Evolutionary conservation across 2,888 invertebrate species (phyloP), one percentile per base, ranked within the genome.

Genomic region (Melanophora roralis): DNA sequence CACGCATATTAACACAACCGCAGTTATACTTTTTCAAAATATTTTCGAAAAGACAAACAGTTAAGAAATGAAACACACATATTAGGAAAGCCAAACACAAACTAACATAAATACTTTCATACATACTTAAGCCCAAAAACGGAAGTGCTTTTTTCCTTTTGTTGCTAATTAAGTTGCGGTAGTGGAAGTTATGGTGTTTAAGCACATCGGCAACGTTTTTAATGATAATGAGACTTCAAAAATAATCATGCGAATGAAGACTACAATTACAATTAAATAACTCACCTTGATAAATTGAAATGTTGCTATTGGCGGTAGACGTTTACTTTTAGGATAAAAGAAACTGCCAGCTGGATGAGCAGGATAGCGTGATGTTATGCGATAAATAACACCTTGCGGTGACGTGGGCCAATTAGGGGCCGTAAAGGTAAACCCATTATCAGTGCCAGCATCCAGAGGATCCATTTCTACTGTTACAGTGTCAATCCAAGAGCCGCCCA

Each of bases 391-490:
- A 83, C 96, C 96, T 89, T 95, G 95, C 1, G 97, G 97, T 60
- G 95, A 94, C 19, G 97, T 96, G 65, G 96, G 95, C 97, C 98
- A 98, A 91, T 97, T 96, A 60, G 97, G 97, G n/a, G 98, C 96
- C 16, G 97, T 97, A 91, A 98, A 98, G 65, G 97, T 97, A 91
- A 97, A 96, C 3, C 98, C 98, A 90, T 96, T 96, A 92, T 98
- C 97, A 49, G 97, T 97, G 64, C 98, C 98, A 12, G 97, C 97
- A 90, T 98, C 98, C 85, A 97, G 90, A 0, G 97, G 97, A 89
- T 96, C 95, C 90, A 97, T 94, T 93, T 98, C 96, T 81, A 98
- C 93, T 65, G 95, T 96, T 76, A 97, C 94, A 82, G 95, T 95
- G 89, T 96, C 96, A 83, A 97, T 92, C 97, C 98, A 98, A 86